These are phyloP conservation scores for Syngnathus acus DNA, from an alignment of 2,797 vertebrate species.

Conservation along the genomic window DNA sequence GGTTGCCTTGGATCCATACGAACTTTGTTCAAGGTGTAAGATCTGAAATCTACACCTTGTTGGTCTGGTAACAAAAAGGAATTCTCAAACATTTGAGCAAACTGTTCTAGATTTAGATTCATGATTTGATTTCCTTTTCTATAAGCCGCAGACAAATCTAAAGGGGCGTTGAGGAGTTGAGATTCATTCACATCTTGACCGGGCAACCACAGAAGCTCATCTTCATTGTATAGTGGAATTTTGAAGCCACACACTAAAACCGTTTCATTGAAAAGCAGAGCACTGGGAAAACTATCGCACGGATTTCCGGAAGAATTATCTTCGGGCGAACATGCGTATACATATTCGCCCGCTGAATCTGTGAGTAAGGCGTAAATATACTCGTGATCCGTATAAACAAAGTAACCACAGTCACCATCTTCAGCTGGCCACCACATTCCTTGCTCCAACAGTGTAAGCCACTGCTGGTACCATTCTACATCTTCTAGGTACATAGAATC, in stretches of 20 bases:
- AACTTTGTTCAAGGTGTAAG: conserved; percentile 80
- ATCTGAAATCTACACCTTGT: conserved; percentile 78
- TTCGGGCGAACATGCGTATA: conserved; percentile 83
- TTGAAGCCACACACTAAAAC: conserved; percentile 86
- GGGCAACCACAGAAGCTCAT: conserved; percentile 82
- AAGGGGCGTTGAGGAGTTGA: conserved; percentile 74
- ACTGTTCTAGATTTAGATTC: conserved; percentile 84
- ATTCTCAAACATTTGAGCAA: conserved; percentile 86
- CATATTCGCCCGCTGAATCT: conserved; percentile 84
- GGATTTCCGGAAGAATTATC: conserved; percentile 65
- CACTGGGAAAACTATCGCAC: conserved; percentile 59
- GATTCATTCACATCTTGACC: conserved; percentile 70
- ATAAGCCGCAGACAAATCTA: conserved; percentile 86
- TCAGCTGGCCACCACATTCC: conserved; percentile 94
- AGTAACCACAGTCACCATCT: conserved; percentile 89
- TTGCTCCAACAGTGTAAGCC: conserved; percentile 84
- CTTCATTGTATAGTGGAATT: conserved; percentile 81
- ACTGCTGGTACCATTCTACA: conserved; percentile 84
- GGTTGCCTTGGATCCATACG: conserved; percentile 73
- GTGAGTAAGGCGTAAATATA: conserved; percentile 92
- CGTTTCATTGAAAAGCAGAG: conserved; percentile 73
- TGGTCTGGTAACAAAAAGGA: conserved; percentile 76
- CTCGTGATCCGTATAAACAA: conserved; percentile 87
- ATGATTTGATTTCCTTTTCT: conserved; percentile 82
- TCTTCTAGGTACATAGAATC: conserved; percentile 73